Conservation (phyloP, 2,888 invertebrate genomes). For the Caenorhabditis japonica region DNA sequence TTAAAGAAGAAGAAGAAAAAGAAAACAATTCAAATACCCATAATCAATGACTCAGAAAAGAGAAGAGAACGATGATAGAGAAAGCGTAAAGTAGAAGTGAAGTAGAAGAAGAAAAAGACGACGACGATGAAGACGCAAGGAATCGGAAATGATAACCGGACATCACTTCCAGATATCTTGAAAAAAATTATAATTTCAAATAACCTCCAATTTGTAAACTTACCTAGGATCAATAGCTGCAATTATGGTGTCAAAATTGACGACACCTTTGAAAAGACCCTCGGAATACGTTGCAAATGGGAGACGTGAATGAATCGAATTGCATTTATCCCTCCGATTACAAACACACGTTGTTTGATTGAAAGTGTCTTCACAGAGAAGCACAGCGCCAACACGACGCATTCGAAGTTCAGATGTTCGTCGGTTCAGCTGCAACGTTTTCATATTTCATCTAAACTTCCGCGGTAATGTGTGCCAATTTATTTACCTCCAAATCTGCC, state of each 20-base stretch:
- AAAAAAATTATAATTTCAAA: no score
- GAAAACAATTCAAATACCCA: conserved; percentile 25
- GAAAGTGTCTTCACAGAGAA: conserved; percentile 68
- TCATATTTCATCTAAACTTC: neutral
- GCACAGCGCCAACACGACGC: conserved; percentile 62
- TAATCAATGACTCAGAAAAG: conserved; percentile 38
- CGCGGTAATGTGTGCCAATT: neutral
- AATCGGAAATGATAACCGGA: conserved; percentile 64
- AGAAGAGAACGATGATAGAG: conserved; percentile 12
- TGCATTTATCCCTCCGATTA: conserved; percentile 69
- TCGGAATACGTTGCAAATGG: conserved; percentile 66
- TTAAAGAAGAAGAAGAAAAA: no score
- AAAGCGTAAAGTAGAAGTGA: no score
- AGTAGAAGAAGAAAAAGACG: no score
- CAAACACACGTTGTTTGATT: conserved; percentile 71
- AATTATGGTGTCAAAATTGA: conserved; percentile 67
- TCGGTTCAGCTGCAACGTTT: conserved; percentile 52
- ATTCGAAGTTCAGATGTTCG: conserved; percentile 56
- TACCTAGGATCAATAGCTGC: conserved; percentile 66
- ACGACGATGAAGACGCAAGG: conserved; percentile 25
- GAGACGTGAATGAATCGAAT: conserved; percentile 62
- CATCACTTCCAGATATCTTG: conserved; percentile 64
- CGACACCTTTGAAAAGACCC: conserved; percentile 65
- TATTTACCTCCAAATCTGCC: conserved; percentile 58
- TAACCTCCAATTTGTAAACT: no score